Evolutionary conservation across 2,888 invertebrate genomes (phyloP).

Genomic region (Aspidiotus rigidus): DNA sequence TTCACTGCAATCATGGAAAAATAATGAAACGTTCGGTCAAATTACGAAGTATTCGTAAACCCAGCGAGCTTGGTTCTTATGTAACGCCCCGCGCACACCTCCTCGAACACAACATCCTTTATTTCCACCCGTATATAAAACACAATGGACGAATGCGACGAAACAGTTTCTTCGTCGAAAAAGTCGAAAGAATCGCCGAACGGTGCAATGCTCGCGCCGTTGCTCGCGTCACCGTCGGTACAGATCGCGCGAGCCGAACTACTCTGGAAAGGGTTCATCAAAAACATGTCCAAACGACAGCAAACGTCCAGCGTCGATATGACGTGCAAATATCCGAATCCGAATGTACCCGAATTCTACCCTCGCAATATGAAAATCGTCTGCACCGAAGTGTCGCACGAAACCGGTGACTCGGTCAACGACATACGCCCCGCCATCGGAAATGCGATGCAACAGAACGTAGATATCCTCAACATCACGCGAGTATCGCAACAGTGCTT

Average conservation of each 20-base stretch:
- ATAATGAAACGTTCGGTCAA: no score
- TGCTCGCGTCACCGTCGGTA: neutral
- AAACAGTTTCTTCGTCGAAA: neutral
- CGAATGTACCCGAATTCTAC: slow-evolving; percentile 23
- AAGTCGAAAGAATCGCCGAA: neutral
- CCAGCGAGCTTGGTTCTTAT: no score
- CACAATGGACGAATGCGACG: slow-evolving; percentile 6
- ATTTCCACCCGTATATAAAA: neutral
- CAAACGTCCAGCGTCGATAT: no score
- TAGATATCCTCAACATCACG: neutral
- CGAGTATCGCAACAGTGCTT: neutral
- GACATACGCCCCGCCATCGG: neutral
- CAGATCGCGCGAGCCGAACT: neutral
- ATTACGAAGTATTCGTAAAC: no score
- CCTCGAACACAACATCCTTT: no score
- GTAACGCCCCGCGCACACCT: no score
- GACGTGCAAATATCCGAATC: slow-evolving; percentile 25
- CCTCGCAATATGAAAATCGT: slow-evolving; percentile 8
- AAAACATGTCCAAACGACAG: slow-evolving; percentile 12
- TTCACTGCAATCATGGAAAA: no score
- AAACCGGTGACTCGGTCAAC: neutral
- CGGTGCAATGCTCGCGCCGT: neutral
- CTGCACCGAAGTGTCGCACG: neutral
- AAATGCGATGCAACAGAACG: neutral
- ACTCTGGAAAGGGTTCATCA: slow-evolving; percentile 15